Percentiles rank a stretch among this genome's conserved stretches.
phyloP scores from a whole-genome alignment of 1,140 invertebrate species.

The Conopomorpha cramerella region DNA sequence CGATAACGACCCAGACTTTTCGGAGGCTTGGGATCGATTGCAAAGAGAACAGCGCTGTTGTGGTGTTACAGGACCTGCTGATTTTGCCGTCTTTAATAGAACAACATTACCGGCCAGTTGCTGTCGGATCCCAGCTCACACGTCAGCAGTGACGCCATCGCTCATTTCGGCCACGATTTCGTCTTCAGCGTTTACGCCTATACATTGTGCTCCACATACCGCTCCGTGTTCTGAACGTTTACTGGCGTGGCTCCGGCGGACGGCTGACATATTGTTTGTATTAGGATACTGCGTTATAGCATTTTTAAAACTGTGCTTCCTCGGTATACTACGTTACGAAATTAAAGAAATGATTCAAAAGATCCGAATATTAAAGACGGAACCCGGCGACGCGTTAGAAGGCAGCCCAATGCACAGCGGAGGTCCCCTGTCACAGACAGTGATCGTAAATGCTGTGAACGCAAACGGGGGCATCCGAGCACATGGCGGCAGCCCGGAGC shows the following conservation, averaged over 20 bases:
- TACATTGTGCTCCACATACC: slow-evolving; percentile 40
- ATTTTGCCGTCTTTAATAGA: slow-evolving; percentile 62
- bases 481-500: slow-evolving; percentile 42
- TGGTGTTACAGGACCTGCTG: slow-evolving; percentile 72
- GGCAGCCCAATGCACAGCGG: slow-evolving; percentile 52
- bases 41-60: slow-evolving; percentile 80
- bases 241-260: slow-evolving; percentile 74
- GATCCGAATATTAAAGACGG: slow-evolving; percentile 68
- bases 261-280: slow-evolving; percentile 81
- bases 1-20: slow-evolving; percentile 72
- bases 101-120: slow-evolving; percentile 58
- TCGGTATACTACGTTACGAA: slow-evolving; percentile 84
- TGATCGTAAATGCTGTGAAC: slow-evolving; percentile 51
- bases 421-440: slow-evolving; percentile 44
- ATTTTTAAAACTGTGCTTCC: slow-evolving; percentile 88
- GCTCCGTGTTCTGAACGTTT: slow-evolving; percentile 73
- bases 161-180: slow-evolving; percentile 73
- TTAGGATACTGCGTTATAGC: slow-evolving; percentile 88
- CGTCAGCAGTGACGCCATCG: slow-evolving; percentile 27
- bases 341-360: slow-evolving; percentile 91
- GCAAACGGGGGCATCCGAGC: slow-evolving; percentile 52
- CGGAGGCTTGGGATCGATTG: slow-evolving; percentile 78
- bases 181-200: slow-evolving; percentile 36
- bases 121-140: slow-evolving; percentile 52
- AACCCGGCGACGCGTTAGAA: slow-evolving; percentile 47